These are phyloP conservation scores for Trididemnum miniatum DNA, from an alignment of 23 tunicate species.

Conservation along the genomic window DNA sequence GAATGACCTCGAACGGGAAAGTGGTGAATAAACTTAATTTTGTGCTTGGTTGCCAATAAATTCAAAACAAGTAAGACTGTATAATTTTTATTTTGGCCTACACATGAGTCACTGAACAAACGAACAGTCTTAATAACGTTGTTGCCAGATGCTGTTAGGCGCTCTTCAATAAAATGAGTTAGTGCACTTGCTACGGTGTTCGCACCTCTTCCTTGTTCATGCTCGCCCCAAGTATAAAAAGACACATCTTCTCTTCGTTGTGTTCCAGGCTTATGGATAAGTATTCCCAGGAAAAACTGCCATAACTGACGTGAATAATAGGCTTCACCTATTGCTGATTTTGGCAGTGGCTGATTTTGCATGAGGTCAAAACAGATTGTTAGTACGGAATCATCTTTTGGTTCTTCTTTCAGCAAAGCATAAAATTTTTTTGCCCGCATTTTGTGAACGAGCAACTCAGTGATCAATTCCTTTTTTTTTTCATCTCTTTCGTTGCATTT, in stretches of 20 bases:
- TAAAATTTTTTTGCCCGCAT: conserved; percentile 26
- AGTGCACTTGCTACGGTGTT: conserved; percentile 16
- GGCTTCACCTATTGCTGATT: conserved; percentile 17
- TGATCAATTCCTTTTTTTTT: conserved; percentile 25
- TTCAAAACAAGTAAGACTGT: conserved; percentile 17
- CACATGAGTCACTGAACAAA: conserved; percentile 26
- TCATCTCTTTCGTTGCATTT: background rate
- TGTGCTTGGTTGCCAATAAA: conserved; percentile 7
- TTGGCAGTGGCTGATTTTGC: conserved; percentile 28
- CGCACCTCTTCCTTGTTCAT: conserved; percentile 20
- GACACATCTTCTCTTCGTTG: conserved; percentile 7
- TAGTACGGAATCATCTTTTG: conserved; percentile 25
- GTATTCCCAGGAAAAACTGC: conserved; percentile 17
- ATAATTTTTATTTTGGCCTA: conserved; percentile 14
- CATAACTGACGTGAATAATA: conserved; percentile 15
- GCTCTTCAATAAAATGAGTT: conserved; percentile 9
- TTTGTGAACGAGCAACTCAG: conserved; percentile 21
- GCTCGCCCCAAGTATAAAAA: conserved; percentile 29
- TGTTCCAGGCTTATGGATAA: conserved; percentile 6
- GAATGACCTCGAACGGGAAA: conserved; percentile 24
- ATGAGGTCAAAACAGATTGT: conserved; percentile 22
- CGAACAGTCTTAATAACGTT: background rate
- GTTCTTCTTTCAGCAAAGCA: conserved; percentile 14
- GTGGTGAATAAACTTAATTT: background rate
- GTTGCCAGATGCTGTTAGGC: background rate